Evolutionary conservation across 2,797 vertebrate species (phyloP).

Genomic region (Hydrophis major): DNA sequence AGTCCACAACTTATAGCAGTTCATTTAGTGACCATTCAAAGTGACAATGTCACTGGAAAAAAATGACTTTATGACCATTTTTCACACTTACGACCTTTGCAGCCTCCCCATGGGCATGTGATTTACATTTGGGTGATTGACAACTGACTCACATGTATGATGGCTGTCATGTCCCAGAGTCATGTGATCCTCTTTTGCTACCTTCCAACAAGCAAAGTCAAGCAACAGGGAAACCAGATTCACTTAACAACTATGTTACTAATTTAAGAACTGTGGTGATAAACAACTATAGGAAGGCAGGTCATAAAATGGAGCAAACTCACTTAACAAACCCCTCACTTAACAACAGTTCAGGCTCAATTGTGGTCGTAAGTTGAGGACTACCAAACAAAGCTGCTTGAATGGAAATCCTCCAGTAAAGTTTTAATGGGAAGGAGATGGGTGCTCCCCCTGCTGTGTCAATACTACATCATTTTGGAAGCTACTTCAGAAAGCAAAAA

Average conservation of each 20-base stretch:
- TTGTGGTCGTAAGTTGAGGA: too few species aligned
- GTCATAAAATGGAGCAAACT: neutral
- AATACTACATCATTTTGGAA: neutral
- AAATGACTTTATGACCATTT: neutral
- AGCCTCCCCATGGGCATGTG: too few species aligned
- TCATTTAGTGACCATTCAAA: neutral
- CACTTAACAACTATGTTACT: neutral
- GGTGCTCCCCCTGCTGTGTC: neutral
- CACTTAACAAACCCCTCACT: too few species aligned
- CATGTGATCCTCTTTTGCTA: too few species aligned
- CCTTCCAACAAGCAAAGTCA: too few species aligned
- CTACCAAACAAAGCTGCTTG: neutral
- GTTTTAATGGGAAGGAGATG: neutral
- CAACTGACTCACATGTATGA: neutral
- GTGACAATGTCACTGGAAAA: neutral
- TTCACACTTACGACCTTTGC: too few species aligned
- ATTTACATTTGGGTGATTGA: neutral
- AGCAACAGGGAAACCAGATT: neutral
- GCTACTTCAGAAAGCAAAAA: neutral
- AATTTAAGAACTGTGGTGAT: too few species aligned
- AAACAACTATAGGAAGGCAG: neutral
- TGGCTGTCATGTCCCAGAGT: neutral
- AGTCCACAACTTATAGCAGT: neutral
- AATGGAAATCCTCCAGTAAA: neutral
- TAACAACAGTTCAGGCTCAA: too few species aligned